Conservation (phyloP, 2,888 invertebrate species). For the Synergus laeviventris region DNA sequence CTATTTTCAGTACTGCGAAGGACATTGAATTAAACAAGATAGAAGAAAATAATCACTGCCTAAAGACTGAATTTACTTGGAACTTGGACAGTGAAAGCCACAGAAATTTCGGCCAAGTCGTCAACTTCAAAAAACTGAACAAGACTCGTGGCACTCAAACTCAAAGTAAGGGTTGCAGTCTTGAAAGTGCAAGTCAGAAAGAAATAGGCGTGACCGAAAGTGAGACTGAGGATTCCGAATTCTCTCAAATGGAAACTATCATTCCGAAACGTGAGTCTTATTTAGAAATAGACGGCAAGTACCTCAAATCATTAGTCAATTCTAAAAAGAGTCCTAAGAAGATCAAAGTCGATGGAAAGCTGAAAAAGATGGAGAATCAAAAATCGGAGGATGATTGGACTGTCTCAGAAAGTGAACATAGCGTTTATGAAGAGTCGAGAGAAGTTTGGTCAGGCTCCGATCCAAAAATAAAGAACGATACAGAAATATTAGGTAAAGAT, state of each 20-base stretch:
- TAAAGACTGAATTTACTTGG: slow-evolving; percentile 47
- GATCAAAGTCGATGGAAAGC: slow-evolving; percentile 51
- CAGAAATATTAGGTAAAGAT: background rate
- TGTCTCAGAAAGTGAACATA: slow-evolving; percentile 16
- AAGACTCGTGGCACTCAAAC: slow-evolving; percentile 42
- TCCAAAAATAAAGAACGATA: background rate
- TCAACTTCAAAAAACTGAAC: slow-evolving; percentile 24
- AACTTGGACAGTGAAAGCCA: slow-evolving; percentile 3
- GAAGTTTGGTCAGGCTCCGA: slow-evolving; percentile 13
- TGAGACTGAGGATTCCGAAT: slow-evolving; percentile 35
- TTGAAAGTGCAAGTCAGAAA: slow-evolving; percentile 41
- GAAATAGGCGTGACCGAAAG: slow-evolving; percentile 34
- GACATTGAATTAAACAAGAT: background rate
- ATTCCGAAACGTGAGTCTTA: slow-evolving; percentile 50
- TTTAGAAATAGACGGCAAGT: slow-evolving; percentile 71
- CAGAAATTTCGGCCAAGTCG: slow-evolving; percentile 18
- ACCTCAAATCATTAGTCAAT: slow-evolving; percentile 70
- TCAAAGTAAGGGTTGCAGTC: slow-evolving; percentile 50
- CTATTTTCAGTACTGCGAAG: slow-evolving; percentile 10
- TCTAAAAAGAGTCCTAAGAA: slow-evolving; percentile 69
- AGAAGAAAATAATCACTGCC: slow-evolving; percentile 43
- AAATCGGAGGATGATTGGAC: slow-evolving; percentile 28
- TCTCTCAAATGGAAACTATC: slow-evolving; percentile 6
- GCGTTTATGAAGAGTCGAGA: slow-evolving; percentile 30
- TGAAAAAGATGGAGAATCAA: slow-evolving; percentile 16